Base-by-base conservation (phyloP, 1,140 invertebrate genomes). In the Drosophila biarmipes region DNA sequence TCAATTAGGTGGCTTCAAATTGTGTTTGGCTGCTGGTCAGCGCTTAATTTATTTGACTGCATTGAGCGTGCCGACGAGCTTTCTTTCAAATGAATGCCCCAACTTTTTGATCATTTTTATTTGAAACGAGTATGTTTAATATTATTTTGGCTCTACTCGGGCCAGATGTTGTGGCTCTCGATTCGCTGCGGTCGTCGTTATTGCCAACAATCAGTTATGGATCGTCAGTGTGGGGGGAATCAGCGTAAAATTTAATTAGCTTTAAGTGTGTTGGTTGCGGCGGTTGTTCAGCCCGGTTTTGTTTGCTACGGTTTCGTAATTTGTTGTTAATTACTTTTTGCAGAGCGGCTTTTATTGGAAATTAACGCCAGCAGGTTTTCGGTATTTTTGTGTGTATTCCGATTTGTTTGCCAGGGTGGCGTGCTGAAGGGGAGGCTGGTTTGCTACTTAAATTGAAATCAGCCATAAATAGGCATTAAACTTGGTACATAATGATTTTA, bases 281-380 rank as follows among this genome's bases (percentile, higher is more conserved):
- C 56, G 54, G 55, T 73, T 67, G 61, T 66, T 68, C 52, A 43
- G 46, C 1, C 31, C n/a, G 61, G 58, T 51, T 55, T 56, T 42
- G 43, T 61, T 52, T 55, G 59, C 35, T 73, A 64, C 68, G 63
- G 71, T 73, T 73, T 75, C 57, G 67, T 74, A 86, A 85, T 81
- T 86, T 86, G 81, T 86, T 86, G 73, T 86, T 86, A 85, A 85
- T 85, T 85, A 80, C 78, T 81, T 85, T 85, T 71, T 58, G 71
- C 59, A 61, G 54, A 52, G 59, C 38, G 72, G 48, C 61, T 73
- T 85, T 84, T 85, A 85, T 84, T 85, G 76, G 68, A 85, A 84
- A 84, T 84, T 79, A 85, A 84, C 68, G 77, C 78, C 77, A 77
- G 54, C 66, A 64, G 59, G 66, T 85, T 85, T 69, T 48, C 21